Conservation (phyloP, 2,888 invertebrate genomes). For the Plebejus anna region DNA sequence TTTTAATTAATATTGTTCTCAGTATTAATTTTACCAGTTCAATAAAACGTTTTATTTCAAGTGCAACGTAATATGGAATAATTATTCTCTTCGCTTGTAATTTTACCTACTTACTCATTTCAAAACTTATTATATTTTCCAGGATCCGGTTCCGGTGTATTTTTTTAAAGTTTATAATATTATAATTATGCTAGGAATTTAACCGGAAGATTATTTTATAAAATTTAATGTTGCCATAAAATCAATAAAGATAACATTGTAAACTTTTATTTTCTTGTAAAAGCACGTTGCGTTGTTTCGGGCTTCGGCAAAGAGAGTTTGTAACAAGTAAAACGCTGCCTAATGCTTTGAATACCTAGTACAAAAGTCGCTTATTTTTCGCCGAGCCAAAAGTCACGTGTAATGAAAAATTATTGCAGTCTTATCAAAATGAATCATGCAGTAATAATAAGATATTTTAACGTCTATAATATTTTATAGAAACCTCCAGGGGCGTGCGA, state of each 20-base stretch:
- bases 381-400: background rate
- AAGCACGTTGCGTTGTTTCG: too few species aligned
- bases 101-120: background rate
- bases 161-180: background rate
- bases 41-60: too few species aligned
- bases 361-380: background rate
- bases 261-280: too few species aligned
- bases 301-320: too few species aligned
- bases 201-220: background rate
- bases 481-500: conserved; percentile 58
- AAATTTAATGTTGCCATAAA: conserved; percentile 1
- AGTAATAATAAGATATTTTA: conserved; percentile 23
- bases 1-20: too few species aligned
- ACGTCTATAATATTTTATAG: conserved; percentile 41
- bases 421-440: background rate
- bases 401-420: background rate
- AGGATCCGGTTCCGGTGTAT: background rate
- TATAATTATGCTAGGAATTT: background rate
- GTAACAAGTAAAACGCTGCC: background rate
- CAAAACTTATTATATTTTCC: background rate
- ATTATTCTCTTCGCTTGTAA: too few species aligned
- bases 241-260: background rate
- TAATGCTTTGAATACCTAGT: background rate
- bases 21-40: too few species aligned
- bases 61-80: too few species aligned